Conservation (phyloP, 2,888 invertebrate genomes). For the Erebia ligea region DNA sequence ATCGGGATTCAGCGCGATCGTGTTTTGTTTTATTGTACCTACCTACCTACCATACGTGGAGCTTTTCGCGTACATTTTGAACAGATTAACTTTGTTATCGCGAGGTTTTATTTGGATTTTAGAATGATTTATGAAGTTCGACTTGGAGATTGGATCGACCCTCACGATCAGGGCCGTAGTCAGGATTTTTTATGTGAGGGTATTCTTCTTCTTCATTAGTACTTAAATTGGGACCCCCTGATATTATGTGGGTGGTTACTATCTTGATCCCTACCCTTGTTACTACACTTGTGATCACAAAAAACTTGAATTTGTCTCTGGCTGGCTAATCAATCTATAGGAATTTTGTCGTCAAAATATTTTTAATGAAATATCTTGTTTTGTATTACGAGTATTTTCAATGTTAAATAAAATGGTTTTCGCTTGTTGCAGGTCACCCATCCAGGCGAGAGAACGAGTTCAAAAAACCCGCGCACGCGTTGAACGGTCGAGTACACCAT, state of each 20-base stretch:
- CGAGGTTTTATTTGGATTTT: conserved; percentile 6
- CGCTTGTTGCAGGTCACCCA: conserved; percentile 70
- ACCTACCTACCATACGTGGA: background rate
- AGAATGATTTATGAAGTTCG: background rate
- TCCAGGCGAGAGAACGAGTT: conserved; percentile 83
- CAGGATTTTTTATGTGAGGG: conserved; percentile 1
- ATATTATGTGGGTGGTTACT: no score
- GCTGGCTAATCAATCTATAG: no score
- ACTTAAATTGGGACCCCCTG: no score
- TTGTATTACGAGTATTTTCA: no score
- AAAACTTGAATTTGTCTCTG: no score
- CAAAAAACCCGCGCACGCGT: conserved; percentile 84
- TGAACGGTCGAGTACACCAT: conserved; percentile 74
- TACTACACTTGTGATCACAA: no score
- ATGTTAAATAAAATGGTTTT: conserved; percentile 28
- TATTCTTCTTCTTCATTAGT: no score
- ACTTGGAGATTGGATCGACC: conserved; percentile 14
- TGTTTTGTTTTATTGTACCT: conserved; percentile 19
- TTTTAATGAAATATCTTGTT: no score
- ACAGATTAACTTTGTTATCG: conserved; percentile 12
- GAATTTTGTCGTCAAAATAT: no score
- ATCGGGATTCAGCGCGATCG: conserved; percentile 17
- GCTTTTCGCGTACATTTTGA: conserved; percentile 1
- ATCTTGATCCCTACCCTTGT: no score
- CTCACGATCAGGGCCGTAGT: background rate